Percentiles rank a stretch among this genome's conserved stretches.
phyloP scores from a whole-genome alignment of 2,113 vertebrate species.

The Hippocampus barbouri region DNA sequence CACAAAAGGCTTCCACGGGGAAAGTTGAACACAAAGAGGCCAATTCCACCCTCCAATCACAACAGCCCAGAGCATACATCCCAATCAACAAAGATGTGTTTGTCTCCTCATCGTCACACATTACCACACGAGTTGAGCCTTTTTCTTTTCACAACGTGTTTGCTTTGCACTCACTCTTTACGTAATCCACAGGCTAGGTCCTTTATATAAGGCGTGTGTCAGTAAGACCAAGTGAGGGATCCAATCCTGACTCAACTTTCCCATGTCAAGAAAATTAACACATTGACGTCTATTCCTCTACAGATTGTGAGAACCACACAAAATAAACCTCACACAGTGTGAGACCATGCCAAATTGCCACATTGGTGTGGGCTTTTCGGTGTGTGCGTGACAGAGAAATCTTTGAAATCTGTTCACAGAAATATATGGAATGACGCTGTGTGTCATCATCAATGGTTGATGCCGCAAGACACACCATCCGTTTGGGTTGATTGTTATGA shows the following conservation, averaged over 20 bases:
- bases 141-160: neutral
- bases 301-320: slow-evolving; percentile 48
- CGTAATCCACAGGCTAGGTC: neutral
- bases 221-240: neutral
- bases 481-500: neutral
- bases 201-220: neutral
- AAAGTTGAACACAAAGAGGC: no score
- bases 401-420: slow-evolving; percentile 28
- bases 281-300: slow-evolving; percentile 50
- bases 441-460: slow-evolving; percentile 28
- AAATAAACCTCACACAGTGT: slow-evolving; percentile 29
- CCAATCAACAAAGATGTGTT: neutral
- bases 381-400: slow-evolving; percentile 5
- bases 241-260: neutral
- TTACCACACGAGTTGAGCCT: neutral
- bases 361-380: neutral
- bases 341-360: slow-evolving; percentile 32
- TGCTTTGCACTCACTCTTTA: neutral
- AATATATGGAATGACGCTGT: slow-evolving; percentile 34
- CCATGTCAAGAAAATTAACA: slow-evolving; percentile 54
- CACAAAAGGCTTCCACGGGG: no score
- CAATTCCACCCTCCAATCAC: no score
- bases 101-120: neutral
- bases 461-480: slow-evolving; percentile 1
- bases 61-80: neutral